Base-by-base conservation (phyloP, 2,888 invertebrate species). In the Loripinus fragilis region DNA sequence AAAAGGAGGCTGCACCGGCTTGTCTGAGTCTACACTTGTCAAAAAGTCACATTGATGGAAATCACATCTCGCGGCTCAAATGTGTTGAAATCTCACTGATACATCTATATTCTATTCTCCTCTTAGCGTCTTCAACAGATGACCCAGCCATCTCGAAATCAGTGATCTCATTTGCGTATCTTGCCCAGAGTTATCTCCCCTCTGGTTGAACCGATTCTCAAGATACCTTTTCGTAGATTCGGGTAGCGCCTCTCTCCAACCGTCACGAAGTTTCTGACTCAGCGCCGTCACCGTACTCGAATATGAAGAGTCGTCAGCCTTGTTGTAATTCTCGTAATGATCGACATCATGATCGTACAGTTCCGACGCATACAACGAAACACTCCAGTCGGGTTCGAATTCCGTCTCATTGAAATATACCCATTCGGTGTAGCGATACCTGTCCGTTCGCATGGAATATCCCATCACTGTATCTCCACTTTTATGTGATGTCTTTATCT, bases 321-420 rank as follows among this genome's bases (percentile, higher is more conserved):
- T 90, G 94, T 97, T 97, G 28, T 95, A 93, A 88, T 95, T 95
- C 94, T 97, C 97, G 7, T 95, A 93, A 0, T 95, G 94, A 93
- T 97, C 97, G 52, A 94, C 90, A 2, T 93, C 90, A 91, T 97
- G 96, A 30, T 84, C 83, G 42, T 87, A 87, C 17, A 87, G 72
- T 71, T 87, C 86, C 0, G 64, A 52, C 20, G 78, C 86, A 42
- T 68, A 25, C 35, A 77, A 20, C 12, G 41, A 60, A 12, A 38
- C 38, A 33, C 45, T 45, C 81, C 86, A 87, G 52, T 77, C 70
- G 0, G 85, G 80, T 41, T 79, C 74, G 68, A 80, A 86, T 1
- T 41, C 64, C 1, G 79, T 78, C 20, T 45, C 66, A 20, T 69
- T 48, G 48, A 84, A 89, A n/a, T 69, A 38, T 7, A 79, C 80